Conservation (phyloP, 2,797 vertebrate genomes). For the Xiphophorus birchmanni region DNA sequence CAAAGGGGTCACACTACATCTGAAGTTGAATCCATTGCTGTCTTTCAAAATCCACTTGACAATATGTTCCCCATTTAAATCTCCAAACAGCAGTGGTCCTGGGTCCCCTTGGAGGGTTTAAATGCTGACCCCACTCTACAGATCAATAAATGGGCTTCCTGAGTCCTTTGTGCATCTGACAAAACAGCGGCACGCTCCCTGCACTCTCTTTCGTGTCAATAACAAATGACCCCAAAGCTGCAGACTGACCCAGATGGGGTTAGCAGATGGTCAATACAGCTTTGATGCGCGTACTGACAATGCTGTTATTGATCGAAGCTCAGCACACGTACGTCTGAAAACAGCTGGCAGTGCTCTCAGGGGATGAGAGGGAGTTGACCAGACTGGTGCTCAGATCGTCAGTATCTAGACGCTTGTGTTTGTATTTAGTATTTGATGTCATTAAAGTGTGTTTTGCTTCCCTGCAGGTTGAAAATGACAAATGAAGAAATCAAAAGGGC, state of each 20-base stretch:
- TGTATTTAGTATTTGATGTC: constrained; percentile 4
- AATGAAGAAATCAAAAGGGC: constrained; percentile 96
- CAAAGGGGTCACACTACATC: constrained; percentile 17
- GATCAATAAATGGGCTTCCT: constrained; percentile 63
- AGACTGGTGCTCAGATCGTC: constrained; percentile 4
- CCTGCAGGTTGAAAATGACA: constrained; percentile 90
- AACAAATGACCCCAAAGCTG: constrained; percentile 49
- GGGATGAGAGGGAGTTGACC: background rate
- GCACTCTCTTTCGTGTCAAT: constrained; percentile 48
- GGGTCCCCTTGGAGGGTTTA: constrained; percentile 20
- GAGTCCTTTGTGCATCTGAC: constrained; percentile 42
- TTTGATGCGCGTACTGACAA: constrained; percentile 46
- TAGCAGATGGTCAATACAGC: constrained; percentile 57
- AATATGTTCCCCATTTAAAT: constrained; percentile 49
- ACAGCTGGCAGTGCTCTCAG: constrained; percentile 46
- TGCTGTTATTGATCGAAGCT: constrained; percentile 65
- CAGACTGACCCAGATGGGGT: constrained; percentile 53
- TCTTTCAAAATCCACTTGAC: constrained; percentile 35
- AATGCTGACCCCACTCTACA: constrained; percentile 16
- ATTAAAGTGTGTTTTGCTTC: background rate
- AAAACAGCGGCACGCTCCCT: constrained; percentile 33
- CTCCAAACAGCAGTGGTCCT: constrained; percentile 25
- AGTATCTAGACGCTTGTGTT: background rate
- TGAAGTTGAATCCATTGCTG: constrained; percentile 44
- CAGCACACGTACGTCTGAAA: constrained; percentile 33